Base-by-base conservation (phyloP, 2,797 vertebrate species). In the Oreochromis mossambicus region DNA sequence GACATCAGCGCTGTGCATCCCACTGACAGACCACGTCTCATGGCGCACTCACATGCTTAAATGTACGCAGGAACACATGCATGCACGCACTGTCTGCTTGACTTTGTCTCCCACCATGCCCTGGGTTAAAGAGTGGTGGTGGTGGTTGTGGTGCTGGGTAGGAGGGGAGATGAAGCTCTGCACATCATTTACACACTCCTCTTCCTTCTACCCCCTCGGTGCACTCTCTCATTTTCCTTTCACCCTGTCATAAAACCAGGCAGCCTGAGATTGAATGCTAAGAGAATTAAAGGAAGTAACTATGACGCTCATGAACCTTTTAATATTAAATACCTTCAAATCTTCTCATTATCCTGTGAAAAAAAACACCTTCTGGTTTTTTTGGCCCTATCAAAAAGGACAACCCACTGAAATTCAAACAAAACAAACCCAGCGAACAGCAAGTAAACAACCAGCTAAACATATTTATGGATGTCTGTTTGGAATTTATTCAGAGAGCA, bases 71-170 rank as follows among this genome's bases (percentile, higher is more conserved):
- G 19, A 52, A 77, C 84, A 63, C 82, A 89, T 87, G 78, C 77
- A 46, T 66, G 54, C 80, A 82, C 46, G 82, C 89, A 58, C 80
- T 91, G 88, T 93, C 91, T 88, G 90, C 92, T 93, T 88, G 93
- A 95, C 92, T 94, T 94, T 91, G 91, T 95, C 85, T 94, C 92
- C 93, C 91, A 94, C 87, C 86, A 91, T 93, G 91, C 95, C 93
- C 80, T 86, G 89, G 92, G 92, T 94, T 87, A 92, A 87, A 91
- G 77, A 88, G 90, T 77, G 81, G 85, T 88, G 86, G 58, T 87
- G 86, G 54, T 87, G 80, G 89, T 24, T 80, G 84, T 87, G 84
- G 58, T 87, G 83, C 77, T 78, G 87, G 79, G 80, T n/a, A 17
- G 48, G 70, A 84, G 58, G 79, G 29, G 63, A 77, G 91, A 90